Base-by-base conservation (phyloP, 2,113 vertebrate species). In the Donacobius atricapilla region DNA sequence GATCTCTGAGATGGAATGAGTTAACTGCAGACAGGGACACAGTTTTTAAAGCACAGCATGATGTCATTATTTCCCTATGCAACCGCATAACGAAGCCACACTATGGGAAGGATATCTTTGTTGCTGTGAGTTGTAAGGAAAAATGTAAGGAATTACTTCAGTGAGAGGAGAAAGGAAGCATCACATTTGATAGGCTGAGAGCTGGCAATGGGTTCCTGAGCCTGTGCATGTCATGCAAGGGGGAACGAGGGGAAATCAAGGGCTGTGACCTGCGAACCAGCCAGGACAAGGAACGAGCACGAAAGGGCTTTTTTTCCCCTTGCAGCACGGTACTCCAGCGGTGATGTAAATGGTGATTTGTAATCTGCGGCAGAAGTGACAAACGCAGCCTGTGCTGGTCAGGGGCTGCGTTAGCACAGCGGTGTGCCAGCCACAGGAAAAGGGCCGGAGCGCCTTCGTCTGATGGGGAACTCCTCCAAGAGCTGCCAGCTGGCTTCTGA, bases 341-440 rank as follows among this genome's bases (percentile, higher is more conserved):
- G 84, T 86, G 96, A 97, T 65, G 40, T 96, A 93, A 85, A 86
- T 77, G 79, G 44, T 57, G 83, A 50, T 93, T 56, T 84, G 73
- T 77, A 66, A 79, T 68, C 18, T 85, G 89, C 57, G 5, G 11
- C 56, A n/a, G 54, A 87, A 79, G 81, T 96, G 93, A 88, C 31
- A 96, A 88, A 89, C 18, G 53, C 4, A 39, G 87, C 4, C 18
- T 51, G 53, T 6, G 23, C 53, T 56, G 88, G 71, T 93, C 82
- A 80, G 25, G 42, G 89, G 95, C 30, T 94, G 95, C 61, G 1
- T 94, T 93, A 85, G 40, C n/a, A n/a, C n/a, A 42, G 40, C 40
- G 40, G 1, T 50, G 48, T 50, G 72, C 85, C 84, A 94, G 82
- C 82, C 50, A 13, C 13, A 61, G 92, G 37, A 53, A 47, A 83